Evolutionary conservation across 2,888 invertebrate species (phyloP).

Genomic region (Brachylomia viminalis): DNA sequence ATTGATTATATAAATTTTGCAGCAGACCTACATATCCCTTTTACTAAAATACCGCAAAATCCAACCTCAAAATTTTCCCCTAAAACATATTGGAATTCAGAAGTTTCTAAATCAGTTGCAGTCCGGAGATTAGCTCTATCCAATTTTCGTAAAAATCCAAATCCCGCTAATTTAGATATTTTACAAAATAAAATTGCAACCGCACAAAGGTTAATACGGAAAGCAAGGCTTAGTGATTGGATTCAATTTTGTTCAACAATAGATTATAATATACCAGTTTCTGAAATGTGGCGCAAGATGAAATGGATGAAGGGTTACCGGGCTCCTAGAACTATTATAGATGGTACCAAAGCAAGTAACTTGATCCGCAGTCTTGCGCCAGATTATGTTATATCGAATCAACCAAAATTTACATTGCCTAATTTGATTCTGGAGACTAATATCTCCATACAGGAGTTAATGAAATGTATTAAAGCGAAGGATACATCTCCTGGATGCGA

Average conservation of each 20-base stretch:
- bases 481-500: neutral
- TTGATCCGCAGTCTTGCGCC: neutral
- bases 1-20: no score
- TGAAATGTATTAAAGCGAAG: neutral
- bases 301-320: neutral
- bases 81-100: neutral
- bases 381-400: no score
- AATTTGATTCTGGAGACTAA: no score
- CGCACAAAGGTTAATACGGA: neutral
- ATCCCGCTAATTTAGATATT: neutral
- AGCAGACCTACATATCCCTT: no score
- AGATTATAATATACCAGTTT: neutral
- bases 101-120: neutral
- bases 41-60: no score
- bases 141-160: neutral
- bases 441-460: slow-evolving; percentile 11
- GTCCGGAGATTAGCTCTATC: neutral
- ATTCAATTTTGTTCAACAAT: neutral
- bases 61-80: neutral
- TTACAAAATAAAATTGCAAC: neutral
- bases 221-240: neutral
- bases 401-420: no score
- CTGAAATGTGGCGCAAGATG: neutral
- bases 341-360: neutral
- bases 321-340: neutral